phyloP scores from a whole-genome alignment of 1,140 invertebrate species.

The Aricia agestis region DNA sequence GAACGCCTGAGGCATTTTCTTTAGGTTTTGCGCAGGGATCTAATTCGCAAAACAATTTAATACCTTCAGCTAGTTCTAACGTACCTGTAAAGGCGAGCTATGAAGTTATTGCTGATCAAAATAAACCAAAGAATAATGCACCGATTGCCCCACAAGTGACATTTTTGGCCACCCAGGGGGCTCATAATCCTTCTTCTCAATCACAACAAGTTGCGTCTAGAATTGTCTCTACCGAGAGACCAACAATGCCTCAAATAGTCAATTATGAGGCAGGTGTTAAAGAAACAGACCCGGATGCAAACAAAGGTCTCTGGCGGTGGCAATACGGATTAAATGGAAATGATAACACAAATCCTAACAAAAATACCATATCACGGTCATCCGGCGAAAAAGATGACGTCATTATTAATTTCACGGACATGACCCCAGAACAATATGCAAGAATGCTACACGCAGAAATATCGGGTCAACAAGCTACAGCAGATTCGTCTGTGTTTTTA shows the following conservation, averaged over 20 bases:
- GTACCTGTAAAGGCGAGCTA: conserved; percentile 41
- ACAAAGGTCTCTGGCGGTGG: conserved; percentile 63
- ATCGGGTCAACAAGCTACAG: conserved; percentile 22
- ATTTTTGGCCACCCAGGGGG: conserved; percentile 67
- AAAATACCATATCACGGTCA: conserved; percentile 67
- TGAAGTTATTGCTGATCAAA: conserved; percentile 45
- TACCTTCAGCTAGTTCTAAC: conserved; percentile 44
- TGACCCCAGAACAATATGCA: conserved; percentile 61
- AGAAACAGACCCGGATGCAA: conserved; percentile 50
- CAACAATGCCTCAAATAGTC: conserved; percentile 55
- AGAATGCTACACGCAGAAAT: conserved; percentile 49
- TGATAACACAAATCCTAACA: conserved; percentile 43
- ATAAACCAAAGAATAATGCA: conserved; percentile 44
- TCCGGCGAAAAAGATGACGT: conserved; percentile 58
- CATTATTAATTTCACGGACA: conserved; percentile 65
- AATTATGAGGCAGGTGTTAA: conserved; percentile 58
- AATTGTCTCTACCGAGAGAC: conserved; percentile 46
- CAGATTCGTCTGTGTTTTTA: neutral
- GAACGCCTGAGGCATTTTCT: conserved; percentile 67
- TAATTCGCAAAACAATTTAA: conserved; percentile 49
- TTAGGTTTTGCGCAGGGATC: conserved; percentile 46
- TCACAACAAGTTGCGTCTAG: conserved; percentile 42
- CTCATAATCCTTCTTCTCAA: conserved; percentile 49
- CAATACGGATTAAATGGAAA: conserved; percentile 60
- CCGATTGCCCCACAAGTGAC: conserved; percentile 66